phyloP scores from a whole-genome alignment of 2,113 vertebrate species.

The Rhea pennata region DNA sequence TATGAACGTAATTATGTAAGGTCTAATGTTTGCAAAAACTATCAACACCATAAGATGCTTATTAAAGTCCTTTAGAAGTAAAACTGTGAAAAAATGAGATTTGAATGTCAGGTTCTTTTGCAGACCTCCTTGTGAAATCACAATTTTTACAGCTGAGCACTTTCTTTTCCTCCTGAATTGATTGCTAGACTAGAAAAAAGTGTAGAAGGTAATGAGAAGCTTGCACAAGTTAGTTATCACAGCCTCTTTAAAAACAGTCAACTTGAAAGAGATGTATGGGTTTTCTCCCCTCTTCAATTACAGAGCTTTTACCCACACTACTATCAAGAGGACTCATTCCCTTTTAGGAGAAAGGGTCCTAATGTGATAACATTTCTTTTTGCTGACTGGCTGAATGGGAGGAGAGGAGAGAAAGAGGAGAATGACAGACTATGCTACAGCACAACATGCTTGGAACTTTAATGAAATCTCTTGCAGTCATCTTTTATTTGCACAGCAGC shows the following conservation, averaged over 20 bases:
- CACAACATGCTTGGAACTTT: background rate
- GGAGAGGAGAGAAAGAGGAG: background rate
- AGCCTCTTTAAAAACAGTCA: background rate
- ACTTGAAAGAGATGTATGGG: background rate
- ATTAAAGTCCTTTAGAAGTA: background rate
- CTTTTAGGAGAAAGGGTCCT: background rate
- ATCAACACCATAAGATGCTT: background rate
- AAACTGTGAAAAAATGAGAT: background rate
- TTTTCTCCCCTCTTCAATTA: background rate
- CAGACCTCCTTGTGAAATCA: background rate
- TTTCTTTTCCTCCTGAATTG: background rate
- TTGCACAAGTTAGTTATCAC: background rate
- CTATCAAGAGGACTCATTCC: background rate
- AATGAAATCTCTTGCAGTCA: background rate
- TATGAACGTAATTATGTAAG: background rate
- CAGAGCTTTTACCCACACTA: background rate
- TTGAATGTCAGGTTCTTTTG: background rate
- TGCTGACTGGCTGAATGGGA: background rate
- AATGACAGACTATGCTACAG: background rate
- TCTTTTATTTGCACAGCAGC: background rate
- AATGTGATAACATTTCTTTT: background rate
- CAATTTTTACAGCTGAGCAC: background rate
- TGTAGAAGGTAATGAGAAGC: background rate
- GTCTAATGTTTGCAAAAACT: conserved; percentile 1
- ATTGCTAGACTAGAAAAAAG: background rate